These are phyloP conservation scores for Pyrrhosoma nymphula DNA, from an alignment of 2,888 invertebrate genomes.

Conservation along the genomic window DNA sequence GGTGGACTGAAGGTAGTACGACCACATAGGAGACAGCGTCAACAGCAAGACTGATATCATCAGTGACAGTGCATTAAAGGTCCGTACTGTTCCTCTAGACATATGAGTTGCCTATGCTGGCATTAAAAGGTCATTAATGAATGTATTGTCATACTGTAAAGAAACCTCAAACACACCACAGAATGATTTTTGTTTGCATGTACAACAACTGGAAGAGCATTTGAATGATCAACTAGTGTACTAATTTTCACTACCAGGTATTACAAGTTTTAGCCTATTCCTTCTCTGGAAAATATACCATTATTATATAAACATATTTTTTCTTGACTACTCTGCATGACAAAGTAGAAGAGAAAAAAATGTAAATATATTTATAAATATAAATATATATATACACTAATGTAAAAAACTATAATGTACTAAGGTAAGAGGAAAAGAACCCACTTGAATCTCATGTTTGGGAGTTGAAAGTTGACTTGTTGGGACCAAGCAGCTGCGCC, in stretches of 20 bases:
- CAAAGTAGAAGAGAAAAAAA: conserved; percentile 67
- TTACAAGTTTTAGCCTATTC: conserved; percentile 67
- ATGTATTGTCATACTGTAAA: conserved; percentile 63
- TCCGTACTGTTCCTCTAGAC: conserved; percentile 66
- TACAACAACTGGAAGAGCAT: conserved; percentile 63
- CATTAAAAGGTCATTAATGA: conserved; percentile 54
- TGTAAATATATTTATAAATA: conserved; percentile 67
- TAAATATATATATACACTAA: conserved; percentile 58
- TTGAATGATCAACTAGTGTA: conserved; percentile 65
- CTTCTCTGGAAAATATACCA: conserved; percentile 67
- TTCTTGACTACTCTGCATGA: conserved; percentile 67
- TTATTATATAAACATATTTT: conserved; percentile 67
- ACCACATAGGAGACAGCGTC: conserved; percentile 59
- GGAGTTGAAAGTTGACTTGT: conserved; percentile 65
- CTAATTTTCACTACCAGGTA: conserved; percentile 65
- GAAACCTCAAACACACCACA: conserved; percentile 62
- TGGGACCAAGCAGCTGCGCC: conserved; percentile 66
- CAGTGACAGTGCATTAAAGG: conserved; percentile 67
- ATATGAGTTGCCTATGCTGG: conserved; percentile 67
- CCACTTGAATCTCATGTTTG: conserved; percentile 61
- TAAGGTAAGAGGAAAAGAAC: conserved; percentile 65
- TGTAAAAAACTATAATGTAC: conserved; percentile 60
- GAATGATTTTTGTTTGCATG: conserved; percentile 57
- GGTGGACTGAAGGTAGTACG: conserved; percentile 64
- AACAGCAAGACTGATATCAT: conserved; percentile 67